Conservation (phyloP, 2,888 invertebrate genomes). For the Drosophila mulleri region DNA sequence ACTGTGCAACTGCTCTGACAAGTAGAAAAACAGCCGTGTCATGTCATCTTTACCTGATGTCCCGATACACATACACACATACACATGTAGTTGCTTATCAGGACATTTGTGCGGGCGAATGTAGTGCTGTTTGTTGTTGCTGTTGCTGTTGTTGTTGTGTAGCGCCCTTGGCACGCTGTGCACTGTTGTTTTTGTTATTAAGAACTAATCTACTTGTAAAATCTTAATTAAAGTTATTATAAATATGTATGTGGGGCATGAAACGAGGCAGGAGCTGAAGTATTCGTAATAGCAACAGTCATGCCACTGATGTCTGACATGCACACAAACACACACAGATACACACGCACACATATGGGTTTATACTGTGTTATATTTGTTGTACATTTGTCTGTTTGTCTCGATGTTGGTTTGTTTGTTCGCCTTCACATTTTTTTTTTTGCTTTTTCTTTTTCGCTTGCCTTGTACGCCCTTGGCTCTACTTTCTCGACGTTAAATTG, state of each 20-base stretch:
- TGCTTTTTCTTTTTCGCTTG: slow-evolving; percentile 8
- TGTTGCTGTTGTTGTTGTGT: slow-evolving; percentile 42
- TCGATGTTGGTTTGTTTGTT: slow-evolving; percentile 51
- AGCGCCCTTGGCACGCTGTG: slow-evolving; percentile 39
- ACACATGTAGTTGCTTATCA: slow-evolving; percentile 24
- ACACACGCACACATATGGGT: slow-evolving; percentile 8
- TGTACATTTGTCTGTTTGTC: slow-evolving; percentile 52
- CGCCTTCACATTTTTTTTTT: slow-evolving; percentile 22
- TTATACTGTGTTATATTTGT: slow-evolving; percentile 49
- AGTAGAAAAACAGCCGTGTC: neutral
- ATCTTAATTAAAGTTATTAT: slow-evolving; percentile 81
- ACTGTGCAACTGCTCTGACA: slow-evolving; percentile 24
- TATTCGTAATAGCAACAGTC: slow-evolving; percentile 56
- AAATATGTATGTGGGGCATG: slow-evolving; percentile 47
- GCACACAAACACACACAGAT: slow-evolving; percentile 12
- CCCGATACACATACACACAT: neutral
- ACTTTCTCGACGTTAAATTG: slow-evolving; percentile 78
- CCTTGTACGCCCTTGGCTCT: slow-evolving; percentile 73
- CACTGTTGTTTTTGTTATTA: slow-evolving; percentile 65
- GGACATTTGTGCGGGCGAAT: slow-evolving; percentile 5
- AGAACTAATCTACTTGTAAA: slow-evolving; percentile 80
- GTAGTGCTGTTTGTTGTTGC: slow-evolving; percentile 45
- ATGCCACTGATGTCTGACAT: slow-evolving; percentile 40
- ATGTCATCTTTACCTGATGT: slow-evolving; percentile 44
- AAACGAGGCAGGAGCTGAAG: slow-evolving; percentile 29